Evolutionary conservation across 2,797 vertebrate genomes (phyloP).

Genomic region (Mormyrus hasselquistii): DNA sequence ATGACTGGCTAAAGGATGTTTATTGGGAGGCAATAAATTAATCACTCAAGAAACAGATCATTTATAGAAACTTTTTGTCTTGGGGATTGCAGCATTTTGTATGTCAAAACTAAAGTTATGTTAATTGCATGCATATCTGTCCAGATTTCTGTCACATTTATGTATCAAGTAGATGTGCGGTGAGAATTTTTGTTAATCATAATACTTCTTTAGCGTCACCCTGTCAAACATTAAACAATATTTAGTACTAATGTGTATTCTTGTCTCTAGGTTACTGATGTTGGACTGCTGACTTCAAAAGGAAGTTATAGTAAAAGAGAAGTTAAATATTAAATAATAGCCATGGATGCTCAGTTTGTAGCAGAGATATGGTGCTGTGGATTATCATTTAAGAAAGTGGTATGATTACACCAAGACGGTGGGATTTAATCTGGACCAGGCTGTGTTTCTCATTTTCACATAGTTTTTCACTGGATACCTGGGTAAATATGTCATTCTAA

Average conservation of each 20-base stretch:
- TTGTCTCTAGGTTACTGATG: not conserved
- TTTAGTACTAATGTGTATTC: not conserved
- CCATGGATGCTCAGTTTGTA: not conserved
- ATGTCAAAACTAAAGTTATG: not conserved
- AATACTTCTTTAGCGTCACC: not conserved
- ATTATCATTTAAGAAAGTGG: not conserved
- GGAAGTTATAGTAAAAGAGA: not conserved
- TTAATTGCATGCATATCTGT: not conserved
- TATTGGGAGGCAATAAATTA: not conserved
- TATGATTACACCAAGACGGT: not conserved
- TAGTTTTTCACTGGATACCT: not conserved
- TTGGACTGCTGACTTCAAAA: not conserved
- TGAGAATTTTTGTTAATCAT: not conserved
- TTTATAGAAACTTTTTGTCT: not conserved
- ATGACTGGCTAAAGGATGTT: not conserved
- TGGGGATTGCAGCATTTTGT: not conserved
- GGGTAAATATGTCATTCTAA: not conserved
- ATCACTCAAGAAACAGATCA: not conserved
- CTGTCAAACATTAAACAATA: not conserved
- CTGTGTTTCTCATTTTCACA: not conserved
- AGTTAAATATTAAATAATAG: not conserved
- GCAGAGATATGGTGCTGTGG: not conserved
- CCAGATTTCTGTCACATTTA: not conserved
- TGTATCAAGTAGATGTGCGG: not conserved
- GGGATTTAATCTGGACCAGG: not conserved